Conservation (phyloP, 2,888 invertebrate genomes). For the Seladonia tumulorum region DNA sequence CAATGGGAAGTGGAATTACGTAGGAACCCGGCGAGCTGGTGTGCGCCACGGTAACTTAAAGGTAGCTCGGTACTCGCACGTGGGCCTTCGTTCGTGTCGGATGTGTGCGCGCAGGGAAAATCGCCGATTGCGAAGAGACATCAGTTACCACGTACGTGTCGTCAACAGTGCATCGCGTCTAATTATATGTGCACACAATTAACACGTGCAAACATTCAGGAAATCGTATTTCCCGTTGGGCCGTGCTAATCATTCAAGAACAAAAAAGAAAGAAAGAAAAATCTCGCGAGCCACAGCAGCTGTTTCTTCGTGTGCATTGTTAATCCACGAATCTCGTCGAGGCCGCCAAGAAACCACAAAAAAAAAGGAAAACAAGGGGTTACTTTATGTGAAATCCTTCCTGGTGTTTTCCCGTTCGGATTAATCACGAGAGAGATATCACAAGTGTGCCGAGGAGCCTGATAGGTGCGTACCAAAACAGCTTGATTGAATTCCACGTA, state of each 20-base stretch:
- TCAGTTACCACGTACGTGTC: slow-evolving; percentile 55
- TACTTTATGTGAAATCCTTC: slow-evolving; percentile 36
- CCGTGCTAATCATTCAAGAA: background rate
- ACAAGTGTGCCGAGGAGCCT: slow-evolving; percentile 28
- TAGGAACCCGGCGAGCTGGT: slow-evolving; percentile 71
- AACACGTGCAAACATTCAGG: background rate
- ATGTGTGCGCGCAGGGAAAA: slow-evolving; percentile 65
- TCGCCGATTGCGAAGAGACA: slow-evolving; percentile 39
- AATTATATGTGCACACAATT: slow-evolving; percentile 2
- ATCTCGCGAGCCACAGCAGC: slow-evolving; percentile 22
- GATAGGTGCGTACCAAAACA: slow-evolving; percentile 42
- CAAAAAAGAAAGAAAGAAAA: slow-evolving; percentile 3
- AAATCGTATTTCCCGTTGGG: background rate
- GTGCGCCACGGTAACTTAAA: slow-evolving; percentile 76
- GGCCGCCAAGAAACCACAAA: too few relatives aligned
- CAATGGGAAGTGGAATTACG: slow-evolving; percentile 58
- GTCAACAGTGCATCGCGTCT: slow-evolving; percentile 42
- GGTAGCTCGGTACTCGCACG: slow-evolving; percentile 81
- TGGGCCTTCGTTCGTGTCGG: slow-evolving; percentile 80
- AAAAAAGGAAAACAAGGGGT: slow-evolving; percentile 3
- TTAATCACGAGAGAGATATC: slow-evolving; percentile 27
- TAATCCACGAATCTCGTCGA: slow-evolving; percentile 23
- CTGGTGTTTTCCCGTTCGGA: slow-evolving; percentile 45
- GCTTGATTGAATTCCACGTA: background rate
- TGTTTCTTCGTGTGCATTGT: slow-evolving; percentile 45